Percentiles rank a stretch among this genome's conserved stretches.
These are phyloP conservation scores for Psococerastis gibbosa DNA, from an alignment of 2,888 invertebrate species.

Conservation along the genomic window DNA sequence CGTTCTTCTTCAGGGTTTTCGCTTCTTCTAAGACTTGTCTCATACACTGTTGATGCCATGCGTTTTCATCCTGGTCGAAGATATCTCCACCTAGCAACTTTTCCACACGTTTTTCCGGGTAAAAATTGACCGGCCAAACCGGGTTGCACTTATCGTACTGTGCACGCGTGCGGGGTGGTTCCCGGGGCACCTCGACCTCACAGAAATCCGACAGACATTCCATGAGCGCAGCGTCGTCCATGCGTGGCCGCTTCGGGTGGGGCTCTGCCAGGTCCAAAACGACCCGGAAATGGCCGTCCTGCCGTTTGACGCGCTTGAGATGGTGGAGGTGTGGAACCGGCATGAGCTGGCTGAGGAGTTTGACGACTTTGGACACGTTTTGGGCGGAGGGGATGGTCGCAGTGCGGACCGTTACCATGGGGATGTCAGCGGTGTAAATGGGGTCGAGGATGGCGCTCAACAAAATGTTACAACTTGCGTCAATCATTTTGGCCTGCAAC, in stretches of 20 bases:
- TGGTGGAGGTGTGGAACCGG: constrained; percentile 44
- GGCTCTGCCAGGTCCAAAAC: constrained; percentile 9
- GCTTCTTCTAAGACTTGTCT: constrained; percentile 35
- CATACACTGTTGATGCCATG: constrained; percentile 38
- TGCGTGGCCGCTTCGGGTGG: constrained; percentile 18
- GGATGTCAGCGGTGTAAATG: constrained; percentile 30
- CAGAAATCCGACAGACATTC: constrained; percentile 12
- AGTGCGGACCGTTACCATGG: constrained; percentile 36
- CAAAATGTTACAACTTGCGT: too few relatives aligned
- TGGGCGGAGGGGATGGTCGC: constrained; percentile 39
- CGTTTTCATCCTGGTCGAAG: constrained; percentile 35
- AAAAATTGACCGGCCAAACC: constrained; percentile 71
- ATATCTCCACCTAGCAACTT: constrained; percentile 38
- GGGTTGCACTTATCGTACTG: constrained; percentile 42
- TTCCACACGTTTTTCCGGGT: constrained; percentile 57
- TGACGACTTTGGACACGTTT: constrained; percentile 40
- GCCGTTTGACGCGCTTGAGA: constrained; percentile 49
- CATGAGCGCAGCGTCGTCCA: constrained; percentile 23
- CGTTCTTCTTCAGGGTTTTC: constrained; percentile 20
- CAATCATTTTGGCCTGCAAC: too few relatives aligned
- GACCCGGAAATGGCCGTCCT: constrained; percentile 16
- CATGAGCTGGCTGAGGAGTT: constrained; percentile 33
- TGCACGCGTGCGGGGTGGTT: constrained; percentile 39
- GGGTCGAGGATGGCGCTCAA: too few relatives aligned
- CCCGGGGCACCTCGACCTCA: constrained; percentile 38